Percentiles rank a stretch among this genome's conserved stretches.
phyloP scores from a whole-genome alignment of 1,140 invertebrate species.

The Drosophila teissieri region DNA sequence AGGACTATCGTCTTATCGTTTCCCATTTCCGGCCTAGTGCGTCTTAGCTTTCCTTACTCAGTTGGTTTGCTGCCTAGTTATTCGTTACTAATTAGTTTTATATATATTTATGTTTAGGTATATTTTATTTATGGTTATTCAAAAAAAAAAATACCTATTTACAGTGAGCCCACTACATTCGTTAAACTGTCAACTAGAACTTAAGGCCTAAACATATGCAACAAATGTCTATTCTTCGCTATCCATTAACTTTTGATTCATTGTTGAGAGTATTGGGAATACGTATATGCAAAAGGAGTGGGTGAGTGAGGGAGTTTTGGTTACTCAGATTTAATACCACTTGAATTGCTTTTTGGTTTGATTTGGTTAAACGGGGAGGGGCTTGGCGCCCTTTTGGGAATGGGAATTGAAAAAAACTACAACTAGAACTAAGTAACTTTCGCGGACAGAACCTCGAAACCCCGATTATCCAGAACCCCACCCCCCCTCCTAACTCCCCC shows the following conservation, averaged over 20 bases:
- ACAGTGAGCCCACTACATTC: constrained; percentile 42
- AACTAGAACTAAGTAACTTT: constrained; percentile 67
- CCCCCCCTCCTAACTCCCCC: constrained; percentile 1
- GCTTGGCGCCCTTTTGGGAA: background rate
- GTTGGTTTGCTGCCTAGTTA: constrained; percentile 19
- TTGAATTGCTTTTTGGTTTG: constrained; percentile 65
- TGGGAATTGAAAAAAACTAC: constrained; percentile 38
- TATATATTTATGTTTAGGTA: constrained; percentile 6
- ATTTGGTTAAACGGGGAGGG: constrained; percentile 26
- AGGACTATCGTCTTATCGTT: constrained; percentile 21
- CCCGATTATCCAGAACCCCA: background rate
- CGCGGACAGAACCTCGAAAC: background rate
- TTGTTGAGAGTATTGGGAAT: constrained; percentile 33
- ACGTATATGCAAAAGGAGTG: constrained; percentile 25
- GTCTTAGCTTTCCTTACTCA: constrained; percentile 31
- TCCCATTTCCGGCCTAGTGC: constrained; percentile 27
- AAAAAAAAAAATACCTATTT: constrained; percentile 38
- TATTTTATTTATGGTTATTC: constrained; percentile 16
- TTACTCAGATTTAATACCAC: constrained; percentile 63
- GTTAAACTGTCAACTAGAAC: constrained; percentile 38
- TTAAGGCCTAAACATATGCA: constrained; percentile 54
- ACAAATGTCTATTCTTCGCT: constrained; percentile 45
- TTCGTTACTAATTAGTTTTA: constrained; percentile 18
- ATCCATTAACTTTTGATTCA: constrained; percentile 44
- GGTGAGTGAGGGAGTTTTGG: constrained; percentile 23